Evolutionary conservation across 2,113 vertebrate genomes (phyloP), one percentile per base, ranked within the genome.

Genomic region (Rattus norvegicus): DNA sequence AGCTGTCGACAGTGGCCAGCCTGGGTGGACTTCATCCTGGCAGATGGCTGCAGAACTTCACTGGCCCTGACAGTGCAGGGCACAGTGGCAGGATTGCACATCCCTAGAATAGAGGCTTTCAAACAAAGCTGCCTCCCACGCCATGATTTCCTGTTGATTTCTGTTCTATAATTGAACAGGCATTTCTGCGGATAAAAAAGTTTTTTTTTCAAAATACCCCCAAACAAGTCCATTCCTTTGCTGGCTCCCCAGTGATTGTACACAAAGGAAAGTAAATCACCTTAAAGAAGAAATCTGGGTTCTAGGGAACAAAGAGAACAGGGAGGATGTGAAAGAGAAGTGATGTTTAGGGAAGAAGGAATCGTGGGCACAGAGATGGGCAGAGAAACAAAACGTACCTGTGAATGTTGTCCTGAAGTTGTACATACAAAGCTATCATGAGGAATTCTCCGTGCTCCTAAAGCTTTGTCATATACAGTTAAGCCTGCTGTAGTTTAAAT

Each of bases 151-250:
- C 63, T 72, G 19, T 28, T 88, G 49, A 69, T 80, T 84, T 95
- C 93, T 96, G 26, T 83, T 86, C 86, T 87, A 9, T 79, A 83
- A 91, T 39, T 26, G 30, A 56, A 96, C 36, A 39, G 26, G 65
- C 76, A 84, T 69, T 92, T 79, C 88, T 91, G 73, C 11, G n/a
- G 54, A 73, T 63, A 87, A 7, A 63, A 63, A 63, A 63, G 24
- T 22, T 49, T 84, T 52, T 52, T 43, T 84, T 73, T 88, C 73
- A 92, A 75, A 95, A 65, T 90, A 52, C 9, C 70, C 13, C 61
- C 92, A 95, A 94, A 24, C 19, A 49, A 91, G 76, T 92, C 80
- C 80, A 26, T 88, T 95, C 36, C 69, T 54, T 91, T 92, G 94
- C 36, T 88, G 81, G 39, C 56, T 95, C 69, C 52, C 67, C 49